Percentiles rank a stretch among this genome's conserved stretches.
Evolutionary conservation across 2,113 vertebrate genomes (phyloP).

Genomic region (Orthochromis indermauri): DNA sequence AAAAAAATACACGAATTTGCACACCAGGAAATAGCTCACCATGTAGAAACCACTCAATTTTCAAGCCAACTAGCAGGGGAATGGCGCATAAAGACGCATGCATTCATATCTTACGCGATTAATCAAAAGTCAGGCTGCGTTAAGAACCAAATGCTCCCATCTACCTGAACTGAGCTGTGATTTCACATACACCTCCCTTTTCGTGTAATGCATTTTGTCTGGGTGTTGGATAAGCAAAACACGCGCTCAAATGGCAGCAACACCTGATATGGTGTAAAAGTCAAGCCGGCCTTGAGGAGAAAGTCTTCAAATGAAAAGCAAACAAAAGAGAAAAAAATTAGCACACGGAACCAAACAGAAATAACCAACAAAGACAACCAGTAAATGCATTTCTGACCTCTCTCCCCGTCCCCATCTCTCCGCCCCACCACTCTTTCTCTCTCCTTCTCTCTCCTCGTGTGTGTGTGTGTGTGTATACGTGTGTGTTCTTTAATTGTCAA

Average conservation of each 20-base stretch:
- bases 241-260: not conserved
- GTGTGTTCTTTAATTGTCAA: constrained; percentile 67
- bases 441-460: not conserved
- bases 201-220: not conserved
- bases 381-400: not conserved
- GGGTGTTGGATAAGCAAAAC: not conserved
- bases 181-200: not conserved
- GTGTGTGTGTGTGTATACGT: not conserved
- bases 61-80: not conserved
- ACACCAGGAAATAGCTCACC: not conserved
- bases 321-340: not conserved
- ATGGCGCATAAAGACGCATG: not conserved
- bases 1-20: not conserved
- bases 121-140: not conserved
- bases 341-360: not conserved
- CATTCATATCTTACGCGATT: not conserved
- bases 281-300: not conserved
- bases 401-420: not conserved
- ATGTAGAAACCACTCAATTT: not conserved
- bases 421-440: not conserved
- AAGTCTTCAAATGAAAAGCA: not conserved
- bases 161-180: not conserved
- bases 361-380: not conserved
- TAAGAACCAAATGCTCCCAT: not conserved
- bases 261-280: not conserved